These are phyloP conservation scores for Chlorops oryzae DNA, from an alignment of 1,140 invertebrate species.

Conservation along the genomic window DNA sequence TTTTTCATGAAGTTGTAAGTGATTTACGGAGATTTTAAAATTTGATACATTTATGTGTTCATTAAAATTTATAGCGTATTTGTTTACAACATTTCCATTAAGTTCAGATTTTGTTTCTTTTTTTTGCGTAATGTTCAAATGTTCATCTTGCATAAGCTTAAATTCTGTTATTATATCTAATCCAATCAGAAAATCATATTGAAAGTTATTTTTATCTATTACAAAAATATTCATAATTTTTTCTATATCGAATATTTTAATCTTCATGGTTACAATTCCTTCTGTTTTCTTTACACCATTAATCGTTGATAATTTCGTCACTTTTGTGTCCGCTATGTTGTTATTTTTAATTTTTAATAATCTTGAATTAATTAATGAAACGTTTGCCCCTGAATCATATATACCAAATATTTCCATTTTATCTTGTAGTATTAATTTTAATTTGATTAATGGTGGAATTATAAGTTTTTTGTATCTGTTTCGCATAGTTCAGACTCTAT, in stretches of 20 bases:
- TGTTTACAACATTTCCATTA: no score
- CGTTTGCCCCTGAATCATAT: neutral
- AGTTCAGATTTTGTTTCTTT: no score
- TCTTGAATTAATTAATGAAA: neutral
- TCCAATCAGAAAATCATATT: constrained; percentile 2
- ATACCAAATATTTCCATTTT: no score
- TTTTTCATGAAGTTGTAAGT: constrained; percentile 21
- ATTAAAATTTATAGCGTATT: constrained; percentile 33
- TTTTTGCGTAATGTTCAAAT: constrained; percentile 8
- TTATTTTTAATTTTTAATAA: neutral
- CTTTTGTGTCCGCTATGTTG: neutral
- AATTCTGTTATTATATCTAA: constrained; percentile 15
- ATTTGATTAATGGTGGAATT: no score
- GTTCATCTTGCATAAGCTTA: constrained; percentile 16
- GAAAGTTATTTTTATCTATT: neutral
- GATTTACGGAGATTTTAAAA: neutral
- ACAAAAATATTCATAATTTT: neutral
- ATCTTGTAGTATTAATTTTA: no score
- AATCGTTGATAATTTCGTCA: neutral
- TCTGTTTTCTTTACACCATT: neutral
- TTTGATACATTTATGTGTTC: constrained; percentile 24
- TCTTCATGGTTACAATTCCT: neutral
- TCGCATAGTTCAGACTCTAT: no score
- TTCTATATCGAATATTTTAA: constrained; percentile 14
- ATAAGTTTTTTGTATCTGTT: no score